These are phyloP conservation scores for Plebejus argus DNA, from an alignment of 2,888 invertebrate genomes.

Conservation along the genomic window DNA sequence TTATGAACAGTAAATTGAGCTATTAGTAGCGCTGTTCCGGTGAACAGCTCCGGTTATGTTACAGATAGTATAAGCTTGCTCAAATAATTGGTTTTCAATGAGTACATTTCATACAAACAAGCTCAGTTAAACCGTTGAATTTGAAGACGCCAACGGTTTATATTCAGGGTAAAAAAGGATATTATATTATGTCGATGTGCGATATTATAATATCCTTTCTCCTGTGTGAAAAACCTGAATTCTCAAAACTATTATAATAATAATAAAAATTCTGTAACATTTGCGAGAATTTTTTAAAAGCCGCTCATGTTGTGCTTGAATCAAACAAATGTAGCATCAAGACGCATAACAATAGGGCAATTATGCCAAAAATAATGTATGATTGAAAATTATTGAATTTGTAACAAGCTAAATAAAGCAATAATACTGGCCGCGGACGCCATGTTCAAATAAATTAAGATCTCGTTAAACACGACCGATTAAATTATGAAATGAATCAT, in stretches of 20 bases:
- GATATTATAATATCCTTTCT: no score
- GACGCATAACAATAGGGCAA: not conserved
- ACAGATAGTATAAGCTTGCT: not conserved
- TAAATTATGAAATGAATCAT: constrained; percentile 19
- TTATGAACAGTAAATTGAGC: not conserved
- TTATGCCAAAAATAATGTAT: not conserved
- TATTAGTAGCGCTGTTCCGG: not conserved
- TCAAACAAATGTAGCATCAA: not conserved
- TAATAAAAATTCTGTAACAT: no score
- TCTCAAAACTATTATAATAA: no score
- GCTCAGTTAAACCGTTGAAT: not conserved
- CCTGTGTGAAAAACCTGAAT: no score
- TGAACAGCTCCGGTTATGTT: not conserved
- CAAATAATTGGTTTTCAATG: constrained; percentile 4
- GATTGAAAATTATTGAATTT: not conserved
- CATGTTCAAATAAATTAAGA: constrained; percentile 1
- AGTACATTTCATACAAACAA: not conserved
- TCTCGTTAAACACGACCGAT: constrained; percentile 2
- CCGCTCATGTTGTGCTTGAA: no score
- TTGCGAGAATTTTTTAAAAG: no score
- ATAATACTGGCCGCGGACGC: not conserved
- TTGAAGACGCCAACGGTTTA: no score
- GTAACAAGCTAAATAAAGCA: not conserved
- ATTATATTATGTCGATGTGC: no score
- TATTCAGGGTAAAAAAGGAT: no score